Evolutionary conservation across 2,113 vertebrate genomes (phyloP), one percentile per base, ranked within the genome.

Genomic region (Acanthochromis polyacanthus): DNA sequence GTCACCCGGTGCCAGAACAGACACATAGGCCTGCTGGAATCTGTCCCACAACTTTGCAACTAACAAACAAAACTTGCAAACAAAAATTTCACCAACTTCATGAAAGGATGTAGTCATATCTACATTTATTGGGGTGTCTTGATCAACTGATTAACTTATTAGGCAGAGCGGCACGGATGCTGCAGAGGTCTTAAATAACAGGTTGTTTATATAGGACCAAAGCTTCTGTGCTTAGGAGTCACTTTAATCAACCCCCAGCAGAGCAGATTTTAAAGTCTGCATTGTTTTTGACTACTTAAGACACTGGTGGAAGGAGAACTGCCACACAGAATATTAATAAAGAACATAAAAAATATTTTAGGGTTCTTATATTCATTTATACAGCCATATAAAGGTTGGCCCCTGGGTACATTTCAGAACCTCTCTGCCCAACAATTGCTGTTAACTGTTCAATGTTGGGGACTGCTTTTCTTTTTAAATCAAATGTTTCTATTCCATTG

Each of bases 1-100:
- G 46, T 68, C 69, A 56, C 46, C 72, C 25, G 19, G 59, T 40
- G 63, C 66, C 79, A 59, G 46, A 76, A 23, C 58, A 43, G 10
- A 78, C 25, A 70, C 40, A 30, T 32, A 36, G 61, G 20, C 68
- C 66, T 25, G 65, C 28, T 38, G 4, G 12, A 5, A 48, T 56
- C 51, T 46, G 50, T 36, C 32, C 7, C 36, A 36, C 45, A 69
- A 60, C 57, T 60, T 30, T 68, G 53, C 23, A 67, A 75, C 17
- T 66, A 25, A 51, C 55, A 50, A 62, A 43, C 51, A 36, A 6
- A 7, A 38, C 19, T 51, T 15, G 3, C 40, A 43, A 43, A 43
- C n/a, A 38, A 32, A 51, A 60, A 61, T 16, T 32, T 15, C 65
- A 52, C 3, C 1, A 19, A 45, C 11, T 30, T 40, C 2, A 19